Evolutionary conservation across 2,888 invertebrate species (phyloP), one percentile per base, ranked within the genome.

Genomic region (Limnephilus marmoratus): DNA sequence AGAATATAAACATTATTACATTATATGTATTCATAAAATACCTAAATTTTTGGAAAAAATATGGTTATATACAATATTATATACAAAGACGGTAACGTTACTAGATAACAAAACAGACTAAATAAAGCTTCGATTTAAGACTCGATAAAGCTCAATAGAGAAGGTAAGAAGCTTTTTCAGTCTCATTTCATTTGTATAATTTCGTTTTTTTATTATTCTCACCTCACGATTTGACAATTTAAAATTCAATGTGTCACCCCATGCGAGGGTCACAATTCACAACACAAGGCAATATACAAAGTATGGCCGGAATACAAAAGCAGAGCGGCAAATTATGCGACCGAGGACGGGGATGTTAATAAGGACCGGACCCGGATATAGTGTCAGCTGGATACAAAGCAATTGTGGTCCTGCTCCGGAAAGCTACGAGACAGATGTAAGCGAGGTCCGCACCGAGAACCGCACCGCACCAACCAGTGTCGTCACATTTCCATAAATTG

Each of bases 401-500:
- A 80, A 81, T 88, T 89, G 89, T 80, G 89, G 89, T 89, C 68
- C 89, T 80, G 81, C 81, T 81, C 68, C 89, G 9, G 85, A 34
- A 24, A 85, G 90, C 31, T 81, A 41, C 90, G 81, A 34, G 82
- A 83, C 81, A 49, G 81, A 68, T 68, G 90, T 85, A 18, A 49
- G 91, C 37, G 81, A 81, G 41, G 41, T 81, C 45, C 45, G 90
- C 31, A 37, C 82, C 37, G 81, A 81, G 41, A 29, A 81, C 45
- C 45, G 90, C 24, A 37, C 82, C 15, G 45, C 85, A n/a, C n/a
- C n/a, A n/a, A n/a, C n/a, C n/a, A 85, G 85, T 91, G 90, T 81
- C 53, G 81, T 45, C 53, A 86, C 90, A 93, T 93, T 93, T 92
- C 90, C 93, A 93, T 93, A 93, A 93, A 92, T 91, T 93, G 92